Percentiles rank a stretch among this genome's conserved stretches.
phyloP scores from a whole-genome alignment of 1,140 invertebrate species.

The Drosophila erecta region DNA sequence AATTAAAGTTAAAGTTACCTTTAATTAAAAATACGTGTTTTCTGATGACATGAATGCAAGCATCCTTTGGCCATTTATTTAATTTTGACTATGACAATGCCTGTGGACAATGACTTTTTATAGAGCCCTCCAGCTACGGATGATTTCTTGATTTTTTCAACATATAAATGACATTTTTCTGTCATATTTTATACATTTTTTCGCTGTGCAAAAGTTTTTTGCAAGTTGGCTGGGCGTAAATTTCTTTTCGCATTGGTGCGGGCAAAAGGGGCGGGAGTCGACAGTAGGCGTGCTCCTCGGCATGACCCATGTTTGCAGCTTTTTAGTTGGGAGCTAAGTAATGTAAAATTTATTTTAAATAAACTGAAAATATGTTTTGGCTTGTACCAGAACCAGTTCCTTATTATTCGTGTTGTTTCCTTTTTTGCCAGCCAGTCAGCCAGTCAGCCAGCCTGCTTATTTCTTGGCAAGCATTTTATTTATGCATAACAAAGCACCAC shows the following conservation, averaged over 20 bases:
- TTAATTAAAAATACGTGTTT: not conserved
- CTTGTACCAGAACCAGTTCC: conserved; percentile 10
- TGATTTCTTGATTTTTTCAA: not conserved
- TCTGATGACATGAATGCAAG: not conserved
- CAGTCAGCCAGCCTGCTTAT: conserved; percentile 53
- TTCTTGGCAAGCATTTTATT: conserved; percentile 77
- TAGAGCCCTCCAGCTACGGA: not conserved
- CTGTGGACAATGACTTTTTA: not conserved
- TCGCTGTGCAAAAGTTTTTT: conserved; percentile 33
- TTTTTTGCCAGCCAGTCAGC: not conserved
- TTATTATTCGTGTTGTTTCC: conserved; percentile 16
- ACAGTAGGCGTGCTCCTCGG: conserved; percentile 15
- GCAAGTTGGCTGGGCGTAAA: conserved; percentile 62
- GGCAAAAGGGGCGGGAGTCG: conserved; percentile 6
- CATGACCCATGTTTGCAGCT: conserved; percentile 52
- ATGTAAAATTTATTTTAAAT: conserved; percentile 83
- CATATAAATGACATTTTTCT: not conserved
- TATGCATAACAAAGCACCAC: conserved; percentile 83
- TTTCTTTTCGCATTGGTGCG: conserved; percentile 57
- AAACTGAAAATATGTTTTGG: conserved; percentile 80
- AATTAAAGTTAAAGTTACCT: not conserved
- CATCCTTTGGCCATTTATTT: not conserved
- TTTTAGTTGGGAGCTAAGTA: conserved; percentile 68
- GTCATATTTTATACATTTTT: not conserved
- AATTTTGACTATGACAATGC: not conserved